These are phyloP conservation scores for Amphipoea lucens DNA, from an alignment of 2,888 invertebrate genomes.

Conservation along the genomic window DNA sequence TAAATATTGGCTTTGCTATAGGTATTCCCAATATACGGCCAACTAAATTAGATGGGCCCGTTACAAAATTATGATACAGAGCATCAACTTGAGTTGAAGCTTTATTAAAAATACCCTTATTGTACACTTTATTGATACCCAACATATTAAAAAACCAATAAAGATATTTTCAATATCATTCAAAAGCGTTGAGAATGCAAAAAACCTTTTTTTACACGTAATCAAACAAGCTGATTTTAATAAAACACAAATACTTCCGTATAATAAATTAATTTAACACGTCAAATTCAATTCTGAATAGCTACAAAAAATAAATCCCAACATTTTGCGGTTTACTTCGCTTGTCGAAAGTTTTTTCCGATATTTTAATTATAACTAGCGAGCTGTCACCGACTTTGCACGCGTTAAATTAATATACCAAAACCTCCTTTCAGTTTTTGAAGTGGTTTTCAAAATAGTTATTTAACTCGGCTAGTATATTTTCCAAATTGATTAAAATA, in stretches of 20 bases:
- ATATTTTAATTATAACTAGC: constrained; percentile 60
- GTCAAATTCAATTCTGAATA: constrained; percentile 35
- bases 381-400: constrained; percentile 39
- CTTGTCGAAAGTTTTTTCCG: constrained; percentile 49
- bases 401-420: constrained; percentile 35
- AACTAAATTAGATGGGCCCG: constrained; percentile 23
- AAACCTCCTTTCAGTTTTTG: constrained; percentile 1
- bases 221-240: constrained; percentile 32
- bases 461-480: neutral
- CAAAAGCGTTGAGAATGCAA: constrained; percentile 11
- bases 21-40: constrained; percentile 16
- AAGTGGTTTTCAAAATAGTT: neutral
- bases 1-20: constrained; percentile 36
- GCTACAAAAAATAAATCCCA: constrained; percentile 26
- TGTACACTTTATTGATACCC: neutral
- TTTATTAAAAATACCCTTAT: neutral
- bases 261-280: constrained; percentile 26
- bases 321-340: constrained; percentile 39
- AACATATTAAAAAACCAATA: constrained; percentile 12
- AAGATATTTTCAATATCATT: constrained; percentile 14
- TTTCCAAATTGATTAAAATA: neutral
- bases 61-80: neutral
- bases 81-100: neutral
- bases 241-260: constrained; percentile 35
- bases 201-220: constrained; percentile 23